Conservation (phyloP, 2,797 vertebrate species). For the Propithecus deckenii region DNA sequence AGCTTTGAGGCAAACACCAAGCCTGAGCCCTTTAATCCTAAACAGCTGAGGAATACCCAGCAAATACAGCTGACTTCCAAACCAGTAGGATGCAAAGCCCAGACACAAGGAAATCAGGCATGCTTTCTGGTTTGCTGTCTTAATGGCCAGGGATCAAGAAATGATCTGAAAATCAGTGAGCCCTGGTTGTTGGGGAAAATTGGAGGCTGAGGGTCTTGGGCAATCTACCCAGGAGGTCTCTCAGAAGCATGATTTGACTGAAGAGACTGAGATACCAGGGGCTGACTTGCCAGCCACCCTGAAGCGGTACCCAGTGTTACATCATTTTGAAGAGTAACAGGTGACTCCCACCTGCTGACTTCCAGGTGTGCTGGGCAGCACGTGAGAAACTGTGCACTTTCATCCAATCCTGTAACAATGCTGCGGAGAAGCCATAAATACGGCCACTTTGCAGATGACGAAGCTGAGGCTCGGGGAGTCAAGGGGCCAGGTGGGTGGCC, state of each 20-base stretch:
- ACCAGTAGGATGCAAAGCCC: not conserved
- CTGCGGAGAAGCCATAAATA: not conserved
- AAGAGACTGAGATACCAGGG: not conserved
- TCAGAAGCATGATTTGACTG: accelerated
- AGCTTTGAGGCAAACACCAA: not conserved
- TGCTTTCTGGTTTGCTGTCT: not conserved
- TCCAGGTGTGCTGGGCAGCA: accelerated
- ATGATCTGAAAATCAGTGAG: not conserved
- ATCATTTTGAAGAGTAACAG: accelerated
- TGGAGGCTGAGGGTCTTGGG: not conserved
- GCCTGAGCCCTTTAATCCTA: not conserved
- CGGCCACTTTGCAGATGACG: not conserved
- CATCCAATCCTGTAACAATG: accelerated
- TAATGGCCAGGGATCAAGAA: not conserved
- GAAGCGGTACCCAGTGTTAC: accelerated
- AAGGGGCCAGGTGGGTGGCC: not conserved
- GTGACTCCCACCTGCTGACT: accelerated
- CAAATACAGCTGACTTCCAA: accelerated
- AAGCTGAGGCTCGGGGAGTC: not conserved
- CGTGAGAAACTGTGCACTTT: accelerated
- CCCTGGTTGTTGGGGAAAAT: accelerated
- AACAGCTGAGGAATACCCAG: not conserved
- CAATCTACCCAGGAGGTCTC: accelerated
- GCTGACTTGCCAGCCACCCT: not conserved
- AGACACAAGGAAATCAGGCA: not conserved